Conservation (phyloP, 2,888 invertebrate genomes). For the Aspidapion aeneum region DNA sequence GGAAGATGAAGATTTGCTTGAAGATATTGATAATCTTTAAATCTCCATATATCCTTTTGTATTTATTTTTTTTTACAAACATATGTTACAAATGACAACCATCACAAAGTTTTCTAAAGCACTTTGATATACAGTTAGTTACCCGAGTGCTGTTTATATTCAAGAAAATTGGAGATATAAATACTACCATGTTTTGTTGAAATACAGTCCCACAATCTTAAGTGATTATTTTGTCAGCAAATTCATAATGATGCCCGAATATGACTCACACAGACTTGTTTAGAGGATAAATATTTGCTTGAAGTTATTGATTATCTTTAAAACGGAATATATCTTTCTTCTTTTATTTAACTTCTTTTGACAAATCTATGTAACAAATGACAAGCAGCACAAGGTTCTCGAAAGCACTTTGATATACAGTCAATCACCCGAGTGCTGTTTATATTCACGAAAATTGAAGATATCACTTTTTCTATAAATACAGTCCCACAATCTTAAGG, state of each 20-base stretch:
- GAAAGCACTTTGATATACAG: slow-evolving; percentile 61
- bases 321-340: too few species aligned
- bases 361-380: too few species aligned
- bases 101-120: too few species aligned
- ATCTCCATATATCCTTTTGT: too few species aligned
- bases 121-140: slow-evolving; percentile 57
- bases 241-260: too few species aligned
- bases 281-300: not conserved
- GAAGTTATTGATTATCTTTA: not conserved
- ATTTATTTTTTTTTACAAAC: too few species aligned
- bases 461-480: slow-evolving; percentile 62
- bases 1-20: too few species aligned
- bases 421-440: slow-evolving; percentile 55
- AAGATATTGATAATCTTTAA: too few species aligned
- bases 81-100: too few species aligned
- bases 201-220: slow-evolving; percentile 55
- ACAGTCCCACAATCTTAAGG: slow-evolving; percentile 56
- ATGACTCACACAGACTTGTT: not conserved
- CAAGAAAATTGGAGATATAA: slow-evolving; percentile 65
- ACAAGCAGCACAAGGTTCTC: slow-evolving; percentile 57
- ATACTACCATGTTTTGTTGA: slow-evolving; percentile 64
- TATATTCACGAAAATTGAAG: slow-evolving; percentile 70
- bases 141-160: slow-evolving; percentile 62
- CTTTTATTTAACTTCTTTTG: too few species aligned
- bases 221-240: slow-evolving; percentile 61